Evolutionary conservation across 1,140 invertebrate species (phyloP), one percentile per base, ranked within the genome.

Genomic region (Schmidtea mediterranea): DNA sequence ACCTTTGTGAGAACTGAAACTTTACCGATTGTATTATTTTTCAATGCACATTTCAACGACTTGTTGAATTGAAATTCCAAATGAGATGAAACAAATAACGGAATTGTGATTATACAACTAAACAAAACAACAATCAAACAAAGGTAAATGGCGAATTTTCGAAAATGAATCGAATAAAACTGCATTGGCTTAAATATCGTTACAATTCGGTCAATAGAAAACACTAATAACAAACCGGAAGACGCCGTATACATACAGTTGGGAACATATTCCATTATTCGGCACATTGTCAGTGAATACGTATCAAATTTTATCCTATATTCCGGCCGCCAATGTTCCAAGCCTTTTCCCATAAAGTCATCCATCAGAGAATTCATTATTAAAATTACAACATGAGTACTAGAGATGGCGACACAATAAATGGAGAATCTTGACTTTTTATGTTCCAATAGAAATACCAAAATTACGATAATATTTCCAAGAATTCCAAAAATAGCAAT

Each of bases 111-210:
- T 8, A 45, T 24, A 21, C 6, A 19, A 45, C 43, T 24, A 2
- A 45, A 5, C 10, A 45, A 2, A 24, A 19, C 15, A 5, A 19
- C 21, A 22, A n/a, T 6, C 12, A 45, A 8, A 24, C 15, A 19
- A 24, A 45, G 15, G 5, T 21, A 45, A 3, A 12, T 19, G 13
- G 43, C 12, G n/a, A 19, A 19, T 24, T 45, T 45, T 9, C 15
- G 15, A 24, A 22, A 45, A 19, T 19, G 21, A 45, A 19, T 21
- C 18, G 15, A 15, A 24, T 21, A 21, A 24, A 21, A 15, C n/a
- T 45, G 15, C 21, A 45, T 45, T 45, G 43, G 43, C 5, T 45
- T 19, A n/a, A 19, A 45, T 5, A 45, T 45, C 22, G 43, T 45
- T 45, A 45, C 6, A n/a, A 45, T 15, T 22, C 43, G 8, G n/a